Conservation (phyloP, 2,888 invertebrate genomes). For the Cabera pusaria region DNA sequence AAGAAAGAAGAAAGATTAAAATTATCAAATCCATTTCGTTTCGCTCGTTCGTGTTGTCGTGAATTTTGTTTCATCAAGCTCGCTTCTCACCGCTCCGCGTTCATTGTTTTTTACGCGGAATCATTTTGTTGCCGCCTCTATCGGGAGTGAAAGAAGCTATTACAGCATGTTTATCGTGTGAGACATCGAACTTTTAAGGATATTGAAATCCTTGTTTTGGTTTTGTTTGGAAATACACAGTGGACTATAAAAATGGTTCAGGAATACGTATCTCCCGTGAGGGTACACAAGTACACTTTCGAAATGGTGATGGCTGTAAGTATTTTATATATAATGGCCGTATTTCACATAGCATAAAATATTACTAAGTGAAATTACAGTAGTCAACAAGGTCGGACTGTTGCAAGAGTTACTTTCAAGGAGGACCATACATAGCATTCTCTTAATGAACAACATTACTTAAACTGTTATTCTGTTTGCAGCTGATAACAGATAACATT, state of each 20-base stretch:
- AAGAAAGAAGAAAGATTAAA: no score
- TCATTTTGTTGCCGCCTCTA: constrained; percentile 56
- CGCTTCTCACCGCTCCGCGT: constrained; percentile 35
- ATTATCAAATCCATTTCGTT: constrained; percentile 48
- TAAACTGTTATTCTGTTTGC: no score
- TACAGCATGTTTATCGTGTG: constrained; percentile 66
- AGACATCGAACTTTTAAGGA: constrained; percentile 46
- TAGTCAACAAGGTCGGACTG: constrained; percentile 34
- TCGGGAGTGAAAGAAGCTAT: constrained; percentile 59
- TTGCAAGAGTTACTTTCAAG: constrained; percentile 25
- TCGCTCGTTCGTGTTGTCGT: constrained; percentile 37
- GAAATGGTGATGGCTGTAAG: constrained; percentile 98
- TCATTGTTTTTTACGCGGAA: constrained; percentile 52
- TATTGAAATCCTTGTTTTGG: constrained; percentile 50
- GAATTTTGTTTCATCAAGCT: constrained; percentile 52
- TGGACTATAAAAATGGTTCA: constrained; percentile 91
- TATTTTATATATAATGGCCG: no score
- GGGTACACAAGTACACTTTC: constrained; percentile 97
- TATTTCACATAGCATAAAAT: no score
- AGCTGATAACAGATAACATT: no score
- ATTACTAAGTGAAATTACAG: constrained; percentile 21
- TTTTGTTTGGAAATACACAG: constrained; percentile 47
- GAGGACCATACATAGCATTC: constrained; percentile 16
- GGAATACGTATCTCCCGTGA: constrained; percentile 96
- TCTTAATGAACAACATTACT: no score